A percentile compares a stretch with the other conserved stretches of the same genome.
phyloP scores from a whole-genome alignment of 2,888 invertebrate species.

The Chloroclysta siterata region DNA sequence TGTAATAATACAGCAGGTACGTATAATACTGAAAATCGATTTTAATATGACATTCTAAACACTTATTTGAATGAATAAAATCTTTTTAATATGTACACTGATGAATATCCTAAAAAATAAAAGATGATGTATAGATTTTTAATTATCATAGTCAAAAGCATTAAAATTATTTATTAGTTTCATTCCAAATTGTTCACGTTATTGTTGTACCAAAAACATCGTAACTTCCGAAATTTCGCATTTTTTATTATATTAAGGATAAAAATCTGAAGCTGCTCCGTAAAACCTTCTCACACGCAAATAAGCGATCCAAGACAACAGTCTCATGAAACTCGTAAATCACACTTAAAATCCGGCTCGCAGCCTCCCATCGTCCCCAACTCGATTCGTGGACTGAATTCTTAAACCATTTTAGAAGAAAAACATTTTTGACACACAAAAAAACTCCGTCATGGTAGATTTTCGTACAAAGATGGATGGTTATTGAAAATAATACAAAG shows the following conservation, averaged over 20 bases:
- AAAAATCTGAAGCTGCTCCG: conserved; percentile 1
- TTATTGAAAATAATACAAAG: conserved; percentile 25
- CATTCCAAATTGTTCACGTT: not conserved
- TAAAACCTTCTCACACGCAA: conserved; percentile 52
- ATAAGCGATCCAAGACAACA: conserved; percentile 61
- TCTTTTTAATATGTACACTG: too few species aligned
- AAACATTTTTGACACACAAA: conserved; percentile 41
- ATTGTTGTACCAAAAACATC: not conserved
- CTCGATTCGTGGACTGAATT: conserved; percentile 72
- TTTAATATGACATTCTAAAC: too few species aligned
- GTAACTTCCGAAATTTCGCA: not conserved
- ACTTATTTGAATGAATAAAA: too few species aligned
- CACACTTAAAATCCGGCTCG: conserved; percentile 73
- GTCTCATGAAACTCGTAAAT: conserved; percentile 77
- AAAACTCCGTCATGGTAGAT: conserved; percentile 21
- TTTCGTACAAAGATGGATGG: conserved; percentile 30
- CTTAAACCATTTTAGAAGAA: conserved; percentile 56
- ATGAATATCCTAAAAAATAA: too few species aligned
- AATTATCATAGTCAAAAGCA: too few species aligned
- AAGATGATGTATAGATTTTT: too few species aligned
- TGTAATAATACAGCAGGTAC: too few species aligned
- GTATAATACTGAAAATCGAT: too few species aligned
- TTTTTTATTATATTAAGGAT: not conserved
- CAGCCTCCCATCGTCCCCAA: conserved; percentile 57
- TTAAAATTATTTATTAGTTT: too few species aligned